Evolutionary conservation across 1,140 invertebrate species (phyloP).

Genomic region (Leptonema lineaticorne): DNA sequence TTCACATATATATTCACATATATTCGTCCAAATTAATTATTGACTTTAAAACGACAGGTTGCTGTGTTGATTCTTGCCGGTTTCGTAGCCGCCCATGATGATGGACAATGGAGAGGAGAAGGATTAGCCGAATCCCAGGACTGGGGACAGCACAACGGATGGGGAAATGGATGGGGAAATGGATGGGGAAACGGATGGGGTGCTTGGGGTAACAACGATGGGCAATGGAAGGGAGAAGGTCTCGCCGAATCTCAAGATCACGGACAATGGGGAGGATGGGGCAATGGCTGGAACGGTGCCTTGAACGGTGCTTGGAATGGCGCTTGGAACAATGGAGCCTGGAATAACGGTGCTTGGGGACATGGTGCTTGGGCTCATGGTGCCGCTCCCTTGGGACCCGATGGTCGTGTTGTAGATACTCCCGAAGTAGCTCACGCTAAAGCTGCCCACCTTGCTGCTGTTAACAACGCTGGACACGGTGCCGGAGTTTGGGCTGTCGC

Average conservation of each 20-base stretch:
- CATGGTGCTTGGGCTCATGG: slow-evolving; percentile 42
- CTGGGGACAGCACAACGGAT: slow-evolving; percentile 12
- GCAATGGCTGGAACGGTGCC: background rate
- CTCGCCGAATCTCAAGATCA: slow-evolving; percentile 23
- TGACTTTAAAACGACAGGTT: slow-evolving; percentile 3
- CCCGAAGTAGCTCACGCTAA: slow-evolving; percentile 54
- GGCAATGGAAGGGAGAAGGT: slow-evolving; percentile 18
- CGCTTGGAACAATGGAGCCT: slow-evolving; percentile 2
- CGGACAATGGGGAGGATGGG: background rate
- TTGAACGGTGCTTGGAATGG: slow-evolving; percentile 20
- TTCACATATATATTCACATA: background rate
- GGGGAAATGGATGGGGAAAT: background rate
- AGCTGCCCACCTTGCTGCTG: slow-evolving; percentile 50
- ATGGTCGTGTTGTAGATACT: slow-evolving; percentile 51
- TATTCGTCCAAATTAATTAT: background rate
- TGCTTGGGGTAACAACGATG: slow-evolving; percentile 3
- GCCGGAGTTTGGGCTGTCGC: slow-evolving; percentile 45
- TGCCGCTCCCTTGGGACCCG: slow-evolving; percentile 45
- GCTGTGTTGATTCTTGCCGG: slow-evolving; percentile 9
- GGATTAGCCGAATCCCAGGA: slow-evolving; percentile 25
- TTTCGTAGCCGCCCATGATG: slow-evolving; percentile 18
- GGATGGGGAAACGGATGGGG: background rate
- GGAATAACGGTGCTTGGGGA: background rate
- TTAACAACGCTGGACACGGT: slow-evolving; percentile 47
- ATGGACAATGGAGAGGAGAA: slow-evolving; percentile 20